A percentile compares a stretch with the other conserved stretches of the same genome.
Evolutionary conservation across 35 echinoderm and acorn worm genomes (phyloP).

Genomic region (Heliocidaris tuberculata): DNA sequence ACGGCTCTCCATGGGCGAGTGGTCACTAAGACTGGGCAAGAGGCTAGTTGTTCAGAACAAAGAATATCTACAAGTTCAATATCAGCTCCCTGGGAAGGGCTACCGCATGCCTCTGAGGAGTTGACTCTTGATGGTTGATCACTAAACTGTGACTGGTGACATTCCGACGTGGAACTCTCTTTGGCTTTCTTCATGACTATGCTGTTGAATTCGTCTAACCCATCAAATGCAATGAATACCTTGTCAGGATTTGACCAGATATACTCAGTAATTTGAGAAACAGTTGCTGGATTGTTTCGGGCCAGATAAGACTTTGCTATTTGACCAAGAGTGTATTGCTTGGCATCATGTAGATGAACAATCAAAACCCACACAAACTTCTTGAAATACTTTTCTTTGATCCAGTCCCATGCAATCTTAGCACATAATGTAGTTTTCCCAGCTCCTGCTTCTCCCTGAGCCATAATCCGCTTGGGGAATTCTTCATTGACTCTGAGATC

Average conservation of each 20-base stretch:
- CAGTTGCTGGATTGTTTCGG: neutral
- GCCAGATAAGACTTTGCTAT: neutral
- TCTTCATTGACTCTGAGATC: neutral
- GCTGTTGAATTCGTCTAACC: neutral
- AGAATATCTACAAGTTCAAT: no score
- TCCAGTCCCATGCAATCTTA: conserved; percentile 31
- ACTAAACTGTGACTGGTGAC: no score
- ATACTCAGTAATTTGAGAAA: neutral
- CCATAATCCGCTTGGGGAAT: neutral
- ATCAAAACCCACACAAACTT: neutral
- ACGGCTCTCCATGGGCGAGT: neutral
- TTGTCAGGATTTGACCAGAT: neutral
- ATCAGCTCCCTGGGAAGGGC: no score
- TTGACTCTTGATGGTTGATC: no score
- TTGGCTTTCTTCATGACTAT: neutral
- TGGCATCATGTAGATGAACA: neutral
- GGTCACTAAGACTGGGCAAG: neutral
- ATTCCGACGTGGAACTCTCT: no score
- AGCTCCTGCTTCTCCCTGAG: conserved; percentile 7
- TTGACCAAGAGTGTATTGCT: neutral
- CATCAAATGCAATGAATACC: conserved; percentile 8
- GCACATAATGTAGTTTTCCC: neutral
- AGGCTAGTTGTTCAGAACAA: neutral
- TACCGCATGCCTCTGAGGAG: no score
- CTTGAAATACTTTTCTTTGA: neutral